These are phyloP conservation scores for Notoglanidium macrostoma DNA, from an alignment of 2,797 vertebrate species.

Conservation along the genomic window DNA sequence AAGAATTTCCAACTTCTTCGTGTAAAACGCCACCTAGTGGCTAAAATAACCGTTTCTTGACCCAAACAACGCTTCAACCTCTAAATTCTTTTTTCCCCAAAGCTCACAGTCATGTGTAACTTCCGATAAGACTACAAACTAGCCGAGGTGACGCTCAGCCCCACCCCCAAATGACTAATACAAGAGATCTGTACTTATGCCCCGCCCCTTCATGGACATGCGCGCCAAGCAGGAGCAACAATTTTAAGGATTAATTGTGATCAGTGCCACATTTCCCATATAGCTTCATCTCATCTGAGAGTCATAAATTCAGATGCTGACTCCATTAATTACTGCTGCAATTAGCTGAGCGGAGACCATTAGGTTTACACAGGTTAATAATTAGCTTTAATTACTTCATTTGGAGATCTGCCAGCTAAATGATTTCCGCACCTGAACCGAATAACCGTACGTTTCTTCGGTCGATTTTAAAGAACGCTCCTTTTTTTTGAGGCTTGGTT, in stretches of 20 bases:
- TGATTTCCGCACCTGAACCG: not conserved
- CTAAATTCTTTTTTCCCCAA: not conserved
- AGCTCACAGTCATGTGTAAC: not conserved
- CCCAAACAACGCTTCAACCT: not conserved
- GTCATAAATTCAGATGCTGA: not conserved
- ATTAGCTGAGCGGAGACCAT: not conserved
- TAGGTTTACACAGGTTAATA: not conserved
- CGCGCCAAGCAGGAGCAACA: not conserved
- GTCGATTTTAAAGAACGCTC: not conserved
- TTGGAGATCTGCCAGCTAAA: not conserved
- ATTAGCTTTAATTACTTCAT: conserved; percentile 7
- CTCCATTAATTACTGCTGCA: conserved; percentile 22
- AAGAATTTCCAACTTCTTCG: not conserved
- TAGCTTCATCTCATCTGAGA: not conserved
- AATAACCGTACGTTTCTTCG: not conserved
- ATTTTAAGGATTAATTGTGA: not conserved
- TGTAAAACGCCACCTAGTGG: not conserved
- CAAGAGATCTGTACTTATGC: not conserved
- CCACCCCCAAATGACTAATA: not conserved
- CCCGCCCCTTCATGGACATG: not conserved
- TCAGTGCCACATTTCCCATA: not conserved
- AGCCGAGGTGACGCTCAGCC: not conserved
- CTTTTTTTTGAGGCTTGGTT: not conserved
- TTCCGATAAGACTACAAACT: not conserved
- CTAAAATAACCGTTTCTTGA: not conserved